Percentiles rank a stretch among this genome's conserved stretches.
Conservation (phyloP, 2,797 vertebrate genomes). For the Cephalopachus bancanus region DNA sequence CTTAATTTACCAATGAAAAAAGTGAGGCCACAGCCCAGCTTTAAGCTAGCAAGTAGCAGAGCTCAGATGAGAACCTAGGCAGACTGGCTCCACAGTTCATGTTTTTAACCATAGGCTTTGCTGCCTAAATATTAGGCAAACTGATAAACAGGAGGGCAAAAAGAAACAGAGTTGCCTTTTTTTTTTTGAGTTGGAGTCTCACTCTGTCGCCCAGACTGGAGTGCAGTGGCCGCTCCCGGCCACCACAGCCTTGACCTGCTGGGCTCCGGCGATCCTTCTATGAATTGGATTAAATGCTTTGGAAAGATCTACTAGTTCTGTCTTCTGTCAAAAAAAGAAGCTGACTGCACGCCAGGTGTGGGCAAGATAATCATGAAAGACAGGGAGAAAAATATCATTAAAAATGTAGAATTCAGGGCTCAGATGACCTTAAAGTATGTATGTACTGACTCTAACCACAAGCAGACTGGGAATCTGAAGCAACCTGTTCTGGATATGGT, state of each 20-base stretch:
- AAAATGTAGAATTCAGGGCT: not conserved
- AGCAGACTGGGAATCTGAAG: not conserved
- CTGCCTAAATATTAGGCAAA: not conserved
- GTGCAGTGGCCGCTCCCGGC: too few species aligned
- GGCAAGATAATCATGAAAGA: not conserved
- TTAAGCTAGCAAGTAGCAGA: not conserved
- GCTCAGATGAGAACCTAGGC: not conserved
- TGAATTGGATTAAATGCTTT: slow-evolving; percentile 29
- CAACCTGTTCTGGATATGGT: not conserved
- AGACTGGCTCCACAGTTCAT: not conserved
- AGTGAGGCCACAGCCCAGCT: not conserved
- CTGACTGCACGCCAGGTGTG: not conserved
- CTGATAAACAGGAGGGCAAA: not conserved
- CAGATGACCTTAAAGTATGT: not conserved
- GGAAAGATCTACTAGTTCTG: not conserved
- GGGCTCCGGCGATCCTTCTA: not conserved
- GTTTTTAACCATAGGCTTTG: not conserved
- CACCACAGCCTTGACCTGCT: too few species aligned
- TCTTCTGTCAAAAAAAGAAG: slow-evolving; percentile 18
- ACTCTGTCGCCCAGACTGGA: too few species aligned
- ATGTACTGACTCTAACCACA: not conserved
- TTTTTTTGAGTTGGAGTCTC: too few species aligned
- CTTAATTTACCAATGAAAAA: slow-evolving; percentile 22
- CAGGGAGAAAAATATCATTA: not conserved
- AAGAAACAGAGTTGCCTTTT: not conserved